Percentiles rank a stretch among this genome's conserved stretches.
These are phyloP conservation scores for Limnephilus rhombicus DNA, from an alignment of 2,888 invertebrate species.

Conservation along the genomic window DNA sequence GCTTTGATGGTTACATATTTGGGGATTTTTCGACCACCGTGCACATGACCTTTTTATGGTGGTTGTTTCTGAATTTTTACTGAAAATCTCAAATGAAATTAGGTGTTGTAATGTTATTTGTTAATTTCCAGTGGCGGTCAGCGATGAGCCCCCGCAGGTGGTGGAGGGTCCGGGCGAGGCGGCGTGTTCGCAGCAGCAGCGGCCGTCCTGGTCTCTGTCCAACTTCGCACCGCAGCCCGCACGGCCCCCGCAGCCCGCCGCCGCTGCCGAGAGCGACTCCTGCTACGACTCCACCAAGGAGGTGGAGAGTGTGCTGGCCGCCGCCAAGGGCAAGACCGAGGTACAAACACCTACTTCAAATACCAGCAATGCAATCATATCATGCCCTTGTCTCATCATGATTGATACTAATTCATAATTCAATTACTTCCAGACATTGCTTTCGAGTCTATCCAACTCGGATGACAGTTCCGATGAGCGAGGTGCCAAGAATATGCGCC, in stretches of 20 bases:
- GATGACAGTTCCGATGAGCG: slow-evolving; percentile 69
- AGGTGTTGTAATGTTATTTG: background rate
- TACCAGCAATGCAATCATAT: background rate
- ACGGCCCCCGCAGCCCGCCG: slow-evolving; percentile 65
- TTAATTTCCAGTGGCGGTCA: slow-evolving; percentile 57
- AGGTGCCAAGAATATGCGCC: slow-evolving; percentile 47
- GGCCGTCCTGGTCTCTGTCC: slow-evolving; percentile 76
- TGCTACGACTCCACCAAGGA: slow-evolving; percentile 78
- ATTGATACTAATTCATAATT: slow-evolving; percentile 34
- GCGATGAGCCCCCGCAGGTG: slow-evolving; percentile 70
- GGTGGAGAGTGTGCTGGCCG: slow-evolving; percentile 77
- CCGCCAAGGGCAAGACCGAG: slow-evolving; percentile 60
- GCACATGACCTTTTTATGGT: too few relatives aligned
- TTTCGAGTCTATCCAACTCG: slow-evolving; percentile 81
- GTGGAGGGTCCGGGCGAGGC: slow-evolving; percentile 74
- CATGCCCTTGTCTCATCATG: too few relatives aligned
- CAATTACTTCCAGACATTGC: slow-evolving; percentile 73
- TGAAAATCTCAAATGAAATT: background rate
- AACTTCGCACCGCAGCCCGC: slow-evolving; percentile 74
- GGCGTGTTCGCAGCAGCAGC: slow-evolving; percentile 69
- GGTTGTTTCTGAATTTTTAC: background rate
- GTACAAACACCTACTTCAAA: background rate
- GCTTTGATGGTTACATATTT: too few relatives aligned
- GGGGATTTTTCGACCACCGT: too few relatives aligned
- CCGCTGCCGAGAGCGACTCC: slow-evolving; percentile 70